Conservation (phyloP, 2,113 vertebrate genomes). For the Nibea albiflora region DNA sequence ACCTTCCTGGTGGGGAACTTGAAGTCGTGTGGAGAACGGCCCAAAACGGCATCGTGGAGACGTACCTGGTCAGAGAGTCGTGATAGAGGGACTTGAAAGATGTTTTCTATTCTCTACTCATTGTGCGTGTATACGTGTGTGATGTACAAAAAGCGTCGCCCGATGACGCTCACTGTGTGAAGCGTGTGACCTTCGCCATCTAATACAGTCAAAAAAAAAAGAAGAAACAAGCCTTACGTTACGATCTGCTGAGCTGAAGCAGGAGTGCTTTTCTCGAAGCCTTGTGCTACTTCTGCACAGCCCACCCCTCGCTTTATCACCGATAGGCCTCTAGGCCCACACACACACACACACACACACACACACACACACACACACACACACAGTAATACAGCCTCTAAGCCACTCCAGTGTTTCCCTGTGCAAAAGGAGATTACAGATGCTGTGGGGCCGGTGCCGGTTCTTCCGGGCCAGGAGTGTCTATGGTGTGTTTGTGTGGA, state of each 20-base stretch:
- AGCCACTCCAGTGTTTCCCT: conserved; percentile 89
- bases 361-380: conserved; percentile 19
- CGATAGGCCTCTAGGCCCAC: conserved; percentile 41
- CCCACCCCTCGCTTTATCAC: conserved; percentile 41
- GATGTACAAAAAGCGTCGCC: conserved; percentile 64
- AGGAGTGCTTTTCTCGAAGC: conserved; percentile 49
- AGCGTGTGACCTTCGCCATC: conserved; percentile 50
- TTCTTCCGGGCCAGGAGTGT: conserved; percentile 70
- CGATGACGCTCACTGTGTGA: conserved; percentile 57
- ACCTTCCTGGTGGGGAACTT: too few relatives aligned
- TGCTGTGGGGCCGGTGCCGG: conserved; percentile 78
- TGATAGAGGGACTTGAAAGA: conserved; percentile 35
- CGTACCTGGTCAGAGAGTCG: conserved; percentile 12
- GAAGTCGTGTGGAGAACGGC: too few relatives aligned
- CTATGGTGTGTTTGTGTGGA: conserved; percentile 29
- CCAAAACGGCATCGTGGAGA: too few relatives aligned
- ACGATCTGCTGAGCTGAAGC: conserved; percentile 48
- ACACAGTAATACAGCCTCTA: conserved; percentile 60
- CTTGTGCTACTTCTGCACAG: conserved; percentile 42
- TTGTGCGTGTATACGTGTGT: not conserved
- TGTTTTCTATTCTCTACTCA: conserved; percentile 35
- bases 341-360: conserved; percentile 22
- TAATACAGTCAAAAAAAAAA: conserved; percentile 39
- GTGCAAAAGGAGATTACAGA: conserved; percentile 89
- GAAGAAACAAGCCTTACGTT: conserved; percentile 43